These are phyloP conservation scores for Charaxes varanes DNA, from an alignment of 1,140 invertebrate genomes.

Conservation along the genomic window DNA sequence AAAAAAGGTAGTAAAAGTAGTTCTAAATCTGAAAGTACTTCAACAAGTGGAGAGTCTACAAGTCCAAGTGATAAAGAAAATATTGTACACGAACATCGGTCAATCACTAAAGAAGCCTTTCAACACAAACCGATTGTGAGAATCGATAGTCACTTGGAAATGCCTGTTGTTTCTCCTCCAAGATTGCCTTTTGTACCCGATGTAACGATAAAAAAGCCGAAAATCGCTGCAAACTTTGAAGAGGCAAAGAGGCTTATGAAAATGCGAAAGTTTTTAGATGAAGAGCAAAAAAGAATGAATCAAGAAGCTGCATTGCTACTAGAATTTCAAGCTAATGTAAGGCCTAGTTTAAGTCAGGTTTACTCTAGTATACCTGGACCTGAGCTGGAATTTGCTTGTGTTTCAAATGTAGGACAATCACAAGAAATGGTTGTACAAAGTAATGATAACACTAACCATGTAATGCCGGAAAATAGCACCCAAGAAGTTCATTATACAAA, in stretches of 20 bases:
- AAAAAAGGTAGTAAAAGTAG: conserved; percentile 55
- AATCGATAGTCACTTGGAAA: conserved; percentile 54
- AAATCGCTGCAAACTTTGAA: conserved; percentile 76
- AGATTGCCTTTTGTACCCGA: conserved; percentile 49
- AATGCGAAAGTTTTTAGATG: conserved; percentile 77
- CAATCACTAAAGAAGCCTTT: conserved; percentile 25
- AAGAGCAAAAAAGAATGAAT: conserved; percentile 73
- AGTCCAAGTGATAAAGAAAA: conserved; percentile 63
- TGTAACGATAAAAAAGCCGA: conserved; percentile 74
- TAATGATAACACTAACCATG: conserved; percentile 15
- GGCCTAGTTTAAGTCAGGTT: conserved; percentile 61
- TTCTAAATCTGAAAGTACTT: conserved; percentile 62
- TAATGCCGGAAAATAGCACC: not conserved
- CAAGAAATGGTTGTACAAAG: conserved; percentile 21
- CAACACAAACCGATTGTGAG: conserved; percentile 46
- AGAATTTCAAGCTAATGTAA: conserved; percentile 67
- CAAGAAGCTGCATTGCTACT: conserved; percentile 66
- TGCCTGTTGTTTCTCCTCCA: conserved; percentile 37
- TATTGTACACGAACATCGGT: conserved; percentile 26
- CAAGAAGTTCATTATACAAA: conserved; percentile 16
- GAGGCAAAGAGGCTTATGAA: conserved; percentile 78
- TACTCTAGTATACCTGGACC: conserved; percentile 66
- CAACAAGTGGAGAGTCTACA: conserved; percentile 57
- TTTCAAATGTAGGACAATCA: conserved; percentile 27
- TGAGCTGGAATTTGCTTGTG: conserved; percentile 64